These are phyloP conservation scores for Drosophila nebulosa DNA, from an alignment of 1,140 invertebrate genomes.

Conservation along the genomic window DNA sequence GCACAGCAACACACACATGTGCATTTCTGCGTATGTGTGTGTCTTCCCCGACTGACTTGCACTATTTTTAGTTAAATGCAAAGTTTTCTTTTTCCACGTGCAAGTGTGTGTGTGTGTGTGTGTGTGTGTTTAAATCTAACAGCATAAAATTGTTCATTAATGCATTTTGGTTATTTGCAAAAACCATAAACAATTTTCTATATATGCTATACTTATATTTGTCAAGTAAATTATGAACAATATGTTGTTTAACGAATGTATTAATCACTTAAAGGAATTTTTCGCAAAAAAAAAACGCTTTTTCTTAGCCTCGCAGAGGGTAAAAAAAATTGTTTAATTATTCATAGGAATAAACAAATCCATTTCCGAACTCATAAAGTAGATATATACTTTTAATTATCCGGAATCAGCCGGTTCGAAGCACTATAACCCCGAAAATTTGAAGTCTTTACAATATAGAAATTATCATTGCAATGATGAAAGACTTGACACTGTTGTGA, in stretches of 20 bases:
- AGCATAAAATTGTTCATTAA: slow-evolving; percentile 41
- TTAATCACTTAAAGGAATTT: neutral
- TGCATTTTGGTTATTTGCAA: slow-evolving; percentile 43
- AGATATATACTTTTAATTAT: neutral
- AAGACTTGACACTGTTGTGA: too few relatives aligned
- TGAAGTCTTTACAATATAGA: too few relatives aligned
- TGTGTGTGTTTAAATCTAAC: slow-evolving; percentile 35
- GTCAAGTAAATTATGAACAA: slow-evolving; percentile 44
- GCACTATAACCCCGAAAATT: neutral
- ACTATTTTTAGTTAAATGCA: slow-evolving; percentile 70
- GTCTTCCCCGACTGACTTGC: slow-evolving; percentile 61
- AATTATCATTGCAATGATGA: too few relatives aligned
- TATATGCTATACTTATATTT: neutral
- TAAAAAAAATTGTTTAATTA: too few relatives aligned
- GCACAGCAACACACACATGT: slow-evolving; percentile 17
- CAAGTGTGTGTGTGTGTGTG: neutral
- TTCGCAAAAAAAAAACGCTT: neutral
- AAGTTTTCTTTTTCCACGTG: slow-evolving; percentile 23
- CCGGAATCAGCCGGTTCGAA: neutral
- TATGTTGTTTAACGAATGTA: neutral
- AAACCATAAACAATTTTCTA: slow-evolving; percentile 19
- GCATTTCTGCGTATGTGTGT: slow-evolving; percentile 8
- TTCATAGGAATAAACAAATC: too few relatives aligned
- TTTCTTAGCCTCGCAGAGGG: too few relatives aligned
- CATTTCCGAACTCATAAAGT: neutral